Evolutionary conservation across 1,140 invertebrate genomes (phyloP), one percentile per base, ranked within the genome.

Genomic region (Drosophila biarmipes): DNA sequence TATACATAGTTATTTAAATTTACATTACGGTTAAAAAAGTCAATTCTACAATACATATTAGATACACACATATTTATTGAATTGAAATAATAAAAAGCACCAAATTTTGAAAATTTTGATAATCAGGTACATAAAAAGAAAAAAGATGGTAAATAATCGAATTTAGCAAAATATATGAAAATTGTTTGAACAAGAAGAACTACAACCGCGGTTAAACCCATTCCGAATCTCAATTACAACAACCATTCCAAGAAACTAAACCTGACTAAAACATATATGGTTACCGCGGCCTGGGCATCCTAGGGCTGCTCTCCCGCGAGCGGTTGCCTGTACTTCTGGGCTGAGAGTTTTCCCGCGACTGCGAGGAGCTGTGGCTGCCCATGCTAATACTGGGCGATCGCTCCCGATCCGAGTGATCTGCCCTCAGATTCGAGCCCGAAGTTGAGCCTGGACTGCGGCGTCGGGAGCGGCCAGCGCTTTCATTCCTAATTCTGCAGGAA

Each of bases 251-350:
- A 27, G 15, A 54, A 56, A 27, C 40, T 29, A 57, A 37, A 61
- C 27, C 55, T 37, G 17, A n/a, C 15, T 29, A 58, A 58, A 29
- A 19, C 2, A 15, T 40, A 24, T 15, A 63, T 24, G n/a, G 66
- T 54, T 55, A 92, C 91, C 90, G 94, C 12, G 95, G 96, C 68
- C 95, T 93, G n/a, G 95, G 96, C 91, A 94, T 94, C 78, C 94
- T 94, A 10, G 95, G 95, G 31, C 96, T 96, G 34, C 93, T 93
- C 31, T 97, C 96, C 14, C 95, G 92, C 0, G 95, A 96, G 42
- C 84, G 75, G 93, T 93, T 38, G 0, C 92, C 80, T 0, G 81
- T 52, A 75, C 91, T 82, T 37, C 82, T 73, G 2, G 78, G 68
- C 27, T 86, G 81, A 8, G 91, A 89, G 8, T 84, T 73, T 24